Evolutionary conservation across 2,888 invertebrate species (phyloP), one percentile per base, ranked within the genome.

Genomic region (Chymomyza amoena): DNA sequence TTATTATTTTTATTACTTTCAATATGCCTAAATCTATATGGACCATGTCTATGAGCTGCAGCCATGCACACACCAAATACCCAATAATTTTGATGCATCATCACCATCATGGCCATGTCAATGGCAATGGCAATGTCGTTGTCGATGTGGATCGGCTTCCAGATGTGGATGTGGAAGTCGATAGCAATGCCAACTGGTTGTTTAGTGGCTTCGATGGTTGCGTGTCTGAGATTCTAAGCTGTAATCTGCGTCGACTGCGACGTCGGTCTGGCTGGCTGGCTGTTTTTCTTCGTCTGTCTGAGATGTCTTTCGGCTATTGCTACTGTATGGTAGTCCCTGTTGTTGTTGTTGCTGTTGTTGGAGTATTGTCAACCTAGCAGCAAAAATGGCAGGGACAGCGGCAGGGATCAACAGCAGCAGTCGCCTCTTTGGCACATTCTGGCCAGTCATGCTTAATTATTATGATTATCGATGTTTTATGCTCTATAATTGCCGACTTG

Each of bases 391-490:
- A 32, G 71, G 16, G 65, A 68, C 28, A 56, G 36, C 51, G 51
- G 28, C 62, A 60, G 20, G 20, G 20, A 39, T 7, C 39, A 39
- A 39, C 13, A 32, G 7, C 32, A 32, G 67, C 76, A 36, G 56
- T 39, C n/a, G 56, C 64, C 50, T 28, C 39, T 20, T 32, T 54
- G 66, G 39, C 56, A 64, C 67, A 73, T 84, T 89, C 80, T 85
- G 89, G 20, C 81, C 74, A 85, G 89, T 89, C 84, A 84, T 85
- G 74, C 81, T 89, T 84, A 84, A 84, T 84, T 89, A 89, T 84
- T 84, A 80, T 89, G 84, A 89, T 89, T 84, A 89, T 84, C 88
- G 81, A 89, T 89, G 84, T 86, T 85, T 89, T 84, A 88, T 89
- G 88, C 88, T 83, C 86, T 78, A 84, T 89, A 84, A 84, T 87